Conservation (phyloP, 2,888 invertebrate genomes). For the Diarsia mendica region DNA sequence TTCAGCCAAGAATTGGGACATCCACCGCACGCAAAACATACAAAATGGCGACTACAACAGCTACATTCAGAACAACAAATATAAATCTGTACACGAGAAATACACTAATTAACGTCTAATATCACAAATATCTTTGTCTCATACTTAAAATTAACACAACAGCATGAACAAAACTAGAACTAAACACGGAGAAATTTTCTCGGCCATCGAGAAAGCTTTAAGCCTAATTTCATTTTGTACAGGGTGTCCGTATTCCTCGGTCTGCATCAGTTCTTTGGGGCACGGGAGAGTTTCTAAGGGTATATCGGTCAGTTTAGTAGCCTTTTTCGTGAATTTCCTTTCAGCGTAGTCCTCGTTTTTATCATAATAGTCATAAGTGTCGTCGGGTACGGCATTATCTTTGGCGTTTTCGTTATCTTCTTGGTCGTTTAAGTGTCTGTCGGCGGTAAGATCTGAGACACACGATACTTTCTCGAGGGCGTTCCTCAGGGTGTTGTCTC, state of each 20-base stretch:
- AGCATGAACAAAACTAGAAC: conserved; percentile 72
- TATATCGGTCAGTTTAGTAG: conserved; percentile 83
- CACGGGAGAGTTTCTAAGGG: conserved; percentile 86
- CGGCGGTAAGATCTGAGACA: conserved; percentile 87
- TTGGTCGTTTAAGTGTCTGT: conserved; percentile 77
- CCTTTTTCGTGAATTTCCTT: conserved; percentile 76
- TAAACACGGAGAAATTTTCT: conserved; percentile 74
- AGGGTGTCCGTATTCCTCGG: conserved; percentile 86
- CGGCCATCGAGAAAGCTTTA: conserved; percentile 82
- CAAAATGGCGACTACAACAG: conserved; percentile 55
- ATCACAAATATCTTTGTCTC: conserved; percentile 85
- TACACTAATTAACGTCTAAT: conserved; percentile 82
- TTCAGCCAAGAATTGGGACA: conserved; percentile 26
- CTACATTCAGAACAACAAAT: conserved; percentile 70
- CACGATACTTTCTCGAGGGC: conserved; percentile 94
- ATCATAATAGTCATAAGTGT: conserved; percentile 85
- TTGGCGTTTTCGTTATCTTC: conserved; percentile 74
- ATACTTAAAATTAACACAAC: conserved; percentile 72
- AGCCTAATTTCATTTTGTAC: conserved; percentile 87
- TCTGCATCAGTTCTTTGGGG: conserved; percentile 86
- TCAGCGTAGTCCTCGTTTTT: conserved; percentile 82
- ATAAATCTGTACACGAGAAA: conserved; percentile 74
- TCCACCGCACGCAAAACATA: conserved; percentile 48
- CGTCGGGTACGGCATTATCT: conserved; percentile 79
- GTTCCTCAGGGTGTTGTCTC: conserved; percentile 91